Evolutionary conservation across 2,797 vertebrate genomes (phyloP).

Genomic region (Notoglanidium macrostoma): DNA sequence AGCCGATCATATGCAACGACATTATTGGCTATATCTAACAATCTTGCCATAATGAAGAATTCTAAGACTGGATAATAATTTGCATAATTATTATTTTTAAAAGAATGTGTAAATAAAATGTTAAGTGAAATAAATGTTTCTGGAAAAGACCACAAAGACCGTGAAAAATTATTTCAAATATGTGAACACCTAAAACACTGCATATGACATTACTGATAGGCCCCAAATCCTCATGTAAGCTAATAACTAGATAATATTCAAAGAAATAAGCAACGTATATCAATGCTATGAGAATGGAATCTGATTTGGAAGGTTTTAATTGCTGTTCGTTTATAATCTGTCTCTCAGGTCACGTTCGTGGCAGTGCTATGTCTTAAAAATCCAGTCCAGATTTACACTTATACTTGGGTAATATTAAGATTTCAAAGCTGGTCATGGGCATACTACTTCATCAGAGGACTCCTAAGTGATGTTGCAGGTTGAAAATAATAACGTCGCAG

Average conservation of each 20-base stretch:
- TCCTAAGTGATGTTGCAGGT: background rate
- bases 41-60: constrained; percentile 18
- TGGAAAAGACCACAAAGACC: background rate
- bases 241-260: background rate
- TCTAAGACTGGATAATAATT: constrained; percentile 11
- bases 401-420: background rate
- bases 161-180: background rate
- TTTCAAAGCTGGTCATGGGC: background rate
- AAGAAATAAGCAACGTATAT: background rate
- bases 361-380: background rate
- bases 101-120: constrained; percentile 30
- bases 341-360: background rate
- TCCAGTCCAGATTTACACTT: background rate
- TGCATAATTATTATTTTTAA: constrained; percentile 6
- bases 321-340: background rate
- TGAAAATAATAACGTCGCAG: background rate
- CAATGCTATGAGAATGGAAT: background rate
- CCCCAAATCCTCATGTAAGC: background rate
- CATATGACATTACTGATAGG: background rate
- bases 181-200: background rate
- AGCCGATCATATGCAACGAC: constrained; percentile 95
- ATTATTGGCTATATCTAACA: constrained; percentile 91
- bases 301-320: background rate
- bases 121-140: constrained; percentile 34
- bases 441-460: background rate